Evolutionary conservation across 2,797 vertebrate genomes (phyloP), one percentile per base, ranked within the genome.

Genomic region (Molossus molossus): DNA sequence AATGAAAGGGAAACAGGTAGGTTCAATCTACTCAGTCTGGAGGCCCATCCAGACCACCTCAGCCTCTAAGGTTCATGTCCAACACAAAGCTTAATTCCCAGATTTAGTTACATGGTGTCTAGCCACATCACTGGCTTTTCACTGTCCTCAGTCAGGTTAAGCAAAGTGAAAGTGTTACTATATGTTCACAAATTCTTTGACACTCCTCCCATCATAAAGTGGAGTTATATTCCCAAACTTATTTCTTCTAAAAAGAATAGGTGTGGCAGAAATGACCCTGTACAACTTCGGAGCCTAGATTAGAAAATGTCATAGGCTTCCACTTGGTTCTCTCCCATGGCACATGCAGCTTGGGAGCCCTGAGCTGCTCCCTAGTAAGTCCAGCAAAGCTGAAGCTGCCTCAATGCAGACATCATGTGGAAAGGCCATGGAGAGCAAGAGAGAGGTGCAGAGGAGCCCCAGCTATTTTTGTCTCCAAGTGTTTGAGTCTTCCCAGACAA

Each of bases 211-310:
- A 77, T 90, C 48, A 48, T 75, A 57, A 92, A 48, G 29, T n/a
- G 6, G 45, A 83, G 20, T 57, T 27, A 33, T 64, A 60, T 55
- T 94, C 25, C 25, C 77, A 76, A 82, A 86, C 14, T 17, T 2
- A 75, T 69, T 90, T 87, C 48, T 85, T 85, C 60, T 95, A 40
- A 64, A 85, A 69, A 33, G 76, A n/a, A 85, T 57, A 11, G 0
- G n/a, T 70, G 10, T 65, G 21, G 45, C 53, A 69, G 62, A 69
- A 84, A 79, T 53, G 29, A 90, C 40, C 27, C 21, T 37, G 53
- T 53, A 72, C 5, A 27, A 89, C 21, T 84, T 84, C 0, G 4
- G 12, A 94, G 25, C 25, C 53, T 81, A 37, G n/a, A 55, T 84
- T 65, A 48, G 33, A 45, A 90, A 92, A 94, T 10, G 13, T 11